Base-by-base conservation (phyloP, 2,888 invertebrate genomes). In the Hirtodrosophila duncani region DNA sequence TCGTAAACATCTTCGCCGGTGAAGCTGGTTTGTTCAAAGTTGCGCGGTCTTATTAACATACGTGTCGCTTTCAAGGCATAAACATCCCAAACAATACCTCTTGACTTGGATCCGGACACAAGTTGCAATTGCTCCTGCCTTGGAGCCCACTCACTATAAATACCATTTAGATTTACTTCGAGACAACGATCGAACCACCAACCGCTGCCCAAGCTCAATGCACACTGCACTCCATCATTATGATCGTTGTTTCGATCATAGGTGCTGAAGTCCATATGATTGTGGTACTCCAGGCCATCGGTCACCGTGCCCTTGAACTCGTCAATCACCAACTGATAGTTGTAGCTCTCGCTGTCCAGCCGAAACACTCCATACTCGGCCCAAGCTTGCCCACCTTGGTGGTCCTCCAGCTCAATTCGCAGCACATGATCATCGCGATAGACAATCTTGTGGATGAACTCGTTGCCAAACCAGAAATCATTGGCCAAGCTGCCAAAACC, bases 401-500 rank as follows among this genome's bases (percentile, higher is more conserved):
- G 89, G 80, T 89, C 89, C 69, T 88, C 87, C 4, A 90, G 63
- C 56, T 90, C 89, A 7, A 90, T 85, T 24, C 89, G 83, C 43
- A 90, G 70, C 9, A 83, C 82, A 41, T 88, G 80, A 59, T 88
- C 85, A 20, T 87, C 83, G 20, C 71, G 60, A 51, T 82, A 82
- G 6, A 86, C 83, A 50, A 90, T 62, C 39, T 85, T 83, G 63
- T 89, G 87, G 31, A 90, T 86, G 48, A 87, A 88, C 42, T 90
- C 89, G 70, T 90, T 90, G 3, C 91, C 90, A 59, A 89, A 87
- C 90, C 90, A 91, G 68, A 90, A 91, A 62, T 90, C 90, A 17
- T 83, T 82, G 6, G 83, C 60, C 9, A 90, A 65, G 60, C 88
- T 82, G 0, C 91, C 91, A 67, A 91, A 91, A 2, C 91, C 91